Evolutionary conservation across 2,797 vertebrate species (phyloP), one percentile per base, ranked within the genome.

Genomic region (Apodemus agrarius): DNA sequence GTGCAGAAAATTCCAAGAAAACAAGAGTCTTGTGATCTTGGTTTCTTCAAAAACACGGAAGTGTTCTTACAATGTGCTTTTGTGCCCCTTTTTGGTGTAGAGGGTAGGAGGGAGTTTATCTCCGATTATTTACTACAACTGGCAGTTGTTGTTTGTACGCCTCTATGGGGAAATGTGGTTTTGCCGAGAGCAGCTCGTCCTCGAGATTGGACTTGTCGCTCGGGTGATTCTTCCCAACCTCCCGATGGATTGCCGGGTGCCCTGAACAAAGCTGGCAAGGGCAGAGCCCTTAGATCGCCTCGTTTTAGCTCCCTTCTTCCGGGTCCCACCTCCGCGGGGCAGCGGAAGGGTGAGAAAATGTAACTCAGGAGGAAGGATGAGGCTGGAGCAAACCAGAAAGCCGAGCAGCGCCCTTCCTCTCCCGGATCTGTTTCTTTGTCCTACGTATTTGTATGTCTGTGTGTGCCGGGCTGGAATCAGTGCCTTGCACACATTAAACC

Each of bases 391-490:
- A 59, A 40, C 21, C 80, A 12, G 91, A 65, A 72, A 49, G 8
- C 16, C 0, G 1, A 0, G 37, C 46, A 34, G 37, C 26, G 2
- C 3, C 37, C 43, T 34, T 4, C 4, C 40, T 12, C 40, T 49
- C 31, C 40, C 21, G 14, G 19, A 52, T 19, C 22, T 12, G 3
- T 65, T 11, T 49, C 75, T 19, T 52, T 37, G 75, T 14, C 79
- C 57, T 49, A 0, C 1, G 37, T 9, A 16, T 61, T 26, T 61
- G 54, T 40, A 3, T 34, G 26, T 31, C 24, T 9, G 21, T 14
- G 2, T 24, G 7, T 46, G 37, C 22, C 7, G 46, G 46, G 57
- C 74, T 61, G 29, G 26, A 59, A 40, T 22, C 21, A 31, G 61
- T 26, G 54, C 65, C 40, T 74, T 0, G 3, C 52, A 31, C 65